Conservation (phyloP, 2,797 vertebrate species). For the Cephalopachus bancanus region DNA sequence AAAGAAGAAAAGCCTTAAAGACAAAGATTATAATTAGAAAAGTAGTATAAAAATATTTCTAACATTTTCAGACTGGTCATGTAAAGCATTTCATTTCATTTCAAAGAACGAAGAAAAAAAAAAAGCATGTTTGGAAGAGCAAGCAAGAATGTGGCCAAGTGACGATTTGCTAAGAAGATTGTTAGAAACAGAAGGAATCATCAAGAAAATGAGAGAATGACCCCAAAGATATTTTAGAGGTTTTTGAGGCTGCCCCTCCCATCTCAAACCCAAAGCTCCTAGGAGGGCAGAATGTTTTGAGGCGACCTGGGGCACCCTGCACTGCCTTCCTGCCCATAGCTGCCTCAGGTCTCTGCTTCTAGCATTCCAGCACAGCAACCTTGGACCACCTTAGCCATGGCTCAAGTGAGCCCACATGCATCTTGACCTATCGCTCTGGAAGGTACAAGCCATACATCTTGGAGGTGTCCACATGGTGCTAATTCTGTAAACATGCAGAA, state of each 20-base stretch:
- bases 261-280: background rate
- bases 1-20: background rate
- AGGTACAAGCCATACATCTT: background rate
- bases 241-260: background rate
- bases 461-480: background rate
- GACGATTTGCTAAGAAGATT: background rate
- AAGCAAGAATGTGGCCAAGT: background rate
- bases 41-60: background rate
- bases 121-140: background rate
- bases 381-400: too few species aligned
- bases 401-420: background rate
- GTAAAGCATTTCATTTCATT: background rate
- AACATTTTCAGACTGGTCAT: background rate
- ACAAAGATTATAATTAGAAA: background rate
- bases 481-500: background rate
- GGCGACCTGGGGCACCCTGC: too few species aligned
- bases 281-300: background rate
- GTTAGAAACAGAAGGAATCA: background rate
- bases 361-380: background rate
- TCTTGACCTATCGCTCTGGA: background rate
- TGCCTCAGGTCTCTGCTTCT: background rate
- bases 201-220: background rate
- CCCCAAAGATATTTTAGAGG: background rate
- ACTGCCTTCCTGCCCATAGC: background rate
- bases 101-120: background rate